Percentiles rank a stretch among this genome's conserved stretches.
These are phyloP conservation scores for Bombus pyrosoma DNA, from an alignment of 1,140 invertebrate genomes.

Conservation along the genomic window DNA sequence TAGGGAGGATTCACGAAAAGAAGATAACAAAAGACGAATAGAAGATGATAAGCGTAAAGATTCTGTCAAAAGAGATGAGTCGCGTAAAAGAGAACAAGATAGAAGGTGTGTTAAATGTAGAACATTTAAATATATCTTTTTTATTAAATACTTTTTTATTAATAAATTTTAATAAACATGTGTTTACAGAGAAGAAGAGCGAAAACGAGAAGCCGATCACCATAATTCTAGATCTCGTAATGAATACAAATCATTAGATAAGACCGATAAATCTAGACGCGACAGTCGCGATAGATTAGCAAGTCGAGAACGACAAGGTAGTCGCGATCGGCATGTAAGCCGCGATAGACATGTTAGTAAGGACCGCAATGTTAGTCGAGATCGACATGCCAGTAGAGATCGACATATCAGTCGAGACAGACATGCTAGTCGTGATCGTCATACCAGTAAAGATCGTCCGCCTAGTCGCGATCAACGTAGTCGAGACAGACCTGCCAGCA, in stretches of 20 bases:
- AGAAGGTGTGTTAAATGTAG: slow-evolving; percentile 67
- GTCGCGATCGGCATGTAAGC: slow-evolving; percentile 62
- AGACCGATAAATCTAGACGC: slow-evolving; percentile 52
- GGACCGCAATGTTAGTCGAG: slow-evolving; percentile 61
- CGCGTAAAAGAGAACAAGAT: slow-evolving; percentile 76
- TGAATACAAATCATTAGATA: slow-evolving; percentile 50
- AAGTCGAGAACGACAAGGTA: slow-evolving; percentile 60
- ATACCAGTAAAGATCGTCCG: slow-evolving; percentile 62
- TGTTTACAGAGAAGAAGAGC: slow-evolving; percentile 74
- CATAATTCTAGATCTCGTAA: slow-evolving; percentile 63
- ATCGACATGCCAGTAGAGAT: slow-evolving; percentile 60
- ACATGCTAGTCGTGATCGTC: slow-evolving; percentile 62
- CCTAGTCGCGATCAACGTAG: slow-evolving; percentile 46
- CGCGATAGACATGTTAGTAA: slow-evolving; percentile 60
- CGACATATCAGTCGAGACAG: slow-evolving; percentile 69
- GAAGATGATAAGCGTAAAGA: slow-evolving; percentile 77
- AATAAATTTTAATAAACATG: slow-evolving; percentile 3
- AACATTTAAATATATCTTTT: not conserved
- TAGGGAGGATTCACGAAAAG: slow-evolving; percentile 79
- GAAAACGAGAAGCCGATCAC: slow-evolving; percentile 71
- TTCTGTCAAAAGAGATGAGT: slow-evolving; percentile 71
- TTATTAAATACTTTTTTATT: no score
- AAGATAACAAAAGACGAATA: slow-evolving; percentile 74
- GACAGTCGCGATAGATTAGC: slow-evolving; percentile 64
- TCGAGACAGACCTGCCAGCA: slow-evolving; percentile 67